Conservation (phyloP, 2,888 invertebrate genomes). For the Oligia fasciuncula region DNA sequence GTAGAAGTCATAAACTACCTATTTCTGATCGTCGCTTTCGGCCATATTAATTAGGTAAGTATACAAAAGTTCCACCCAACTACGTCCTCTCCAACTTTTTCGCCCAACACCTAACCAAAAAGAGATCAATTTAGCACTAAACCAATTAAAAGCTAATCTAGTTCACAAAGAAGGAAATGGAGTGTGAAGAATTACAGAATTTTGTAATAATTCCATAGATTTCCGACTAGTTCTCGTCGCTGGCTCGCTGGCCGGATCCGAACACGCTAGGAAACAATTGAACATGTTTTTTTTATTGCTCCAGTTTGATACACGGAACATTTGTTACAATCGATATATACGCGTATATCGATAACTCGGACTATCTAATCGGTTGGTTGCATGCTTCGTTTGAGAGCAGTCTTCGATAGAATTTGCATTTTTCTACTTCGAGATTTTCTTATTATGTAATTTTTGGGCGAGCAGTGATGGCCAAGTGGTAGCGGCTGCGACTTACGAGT, state of each 20-base stretch:
- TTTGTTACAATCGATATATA: constrained; percentile 22
- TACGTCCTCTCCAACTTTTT: neutral
- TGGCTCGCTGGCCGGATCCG: neutral
- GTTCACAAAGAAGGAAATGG: constrained; percentile 47
- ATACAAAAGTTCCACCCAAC: neutral
- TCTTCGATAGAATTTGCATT: constrained; percentile 16
- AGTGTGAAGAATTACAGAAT: constrained; percentile 48
- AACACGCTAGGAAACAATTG: constrained; percentile 52
- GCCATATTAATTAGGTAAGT: neutral
- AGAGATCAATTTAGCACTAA: constrained; percentile 20
- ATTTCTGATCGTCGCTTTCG: neutral
- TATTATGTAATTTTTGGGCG: neutral
- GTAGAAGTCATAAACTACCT: neutral
- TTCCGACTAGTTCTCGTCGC: constrained; percentile 10
- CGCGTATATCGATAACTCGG: constrained; percentile 19
- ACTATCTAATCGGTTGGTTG: constrained; percentile 28
- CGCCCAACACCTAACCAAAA: constrained; percentile 6
- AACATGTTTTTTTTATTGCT: constrained; percentile 27
- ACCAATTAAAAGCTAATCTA: constrained; percentile 53
- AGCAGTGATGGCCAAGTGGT: neutral
- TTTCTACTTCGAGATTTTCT: neutral
- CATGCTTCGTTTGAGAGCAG: constrained; percentile 18
- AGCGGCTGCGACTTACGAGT: neutral
- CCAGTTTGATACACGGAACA: constrained; percentile 25
- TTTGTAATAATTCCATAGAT: constrained; percentile 49